Conservation (phyloP, 2,113 vertebrate species). For the Craseonycteris thonglongyai region DNA sequence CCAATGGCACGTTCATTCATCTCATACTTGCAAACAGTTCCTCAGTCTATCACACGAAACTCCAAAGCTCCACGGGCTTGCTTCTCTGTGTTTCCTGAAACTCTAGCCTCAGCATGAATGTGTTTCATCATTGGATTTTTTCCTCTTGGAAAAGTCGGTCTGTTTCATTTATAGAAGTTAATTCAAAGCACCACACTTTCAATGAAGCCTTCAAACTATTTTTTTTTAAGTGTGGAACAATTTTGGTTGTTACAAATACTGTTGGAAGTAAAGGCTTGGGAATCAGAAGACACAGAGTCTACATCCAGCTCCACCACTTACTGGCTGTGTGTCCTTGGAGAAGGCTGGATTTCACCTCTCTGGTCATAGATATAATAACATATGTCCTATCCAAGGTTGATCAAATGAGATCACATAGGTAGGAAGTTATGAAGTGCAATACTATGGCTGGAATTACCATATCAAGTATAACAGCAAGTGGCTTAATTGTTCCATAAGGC, state of each 20-base stretch:
- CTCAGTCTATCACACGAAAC: background rate
- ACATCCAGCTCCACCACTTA: background rate
- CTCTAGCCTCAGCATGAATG: background rate
- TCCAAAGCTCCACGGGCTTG: background rate
- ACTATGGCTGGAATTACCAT: background rate
- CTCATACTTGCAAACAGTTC: slow-evolving; percentile 11
- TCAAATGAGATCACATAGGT: background rate
- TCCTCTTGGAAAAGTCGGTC: background rate
- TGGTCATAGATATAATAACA: background rate
- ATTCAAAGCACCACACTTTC: background rate
- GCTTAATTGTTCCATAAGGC: background rate
- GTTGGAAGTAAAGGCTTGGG: background rate
- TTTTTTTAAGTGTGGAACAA: background rate
- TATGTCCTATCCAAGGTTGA: background rate
- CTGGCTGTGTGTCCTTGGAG: background rate
- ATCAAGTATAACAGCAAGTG: background rate
- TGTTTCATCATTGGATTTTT: background rate
- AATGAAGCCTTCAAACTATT: background rate
- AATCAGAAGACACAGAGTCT: background rate
- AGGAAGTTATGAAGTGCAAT: background rate
- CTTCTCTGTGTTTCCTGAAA: background rate
- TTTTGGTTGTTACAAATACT: background rate
- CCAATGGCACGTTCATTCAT: slow-evolving; percentile 39
- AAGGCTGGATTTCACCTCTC: background rate
- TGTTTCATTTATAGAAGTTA: background rate